Base-by-base conservation (phyloP, 1,140 invertebrate species). In the Aethina tumida region DNA sequence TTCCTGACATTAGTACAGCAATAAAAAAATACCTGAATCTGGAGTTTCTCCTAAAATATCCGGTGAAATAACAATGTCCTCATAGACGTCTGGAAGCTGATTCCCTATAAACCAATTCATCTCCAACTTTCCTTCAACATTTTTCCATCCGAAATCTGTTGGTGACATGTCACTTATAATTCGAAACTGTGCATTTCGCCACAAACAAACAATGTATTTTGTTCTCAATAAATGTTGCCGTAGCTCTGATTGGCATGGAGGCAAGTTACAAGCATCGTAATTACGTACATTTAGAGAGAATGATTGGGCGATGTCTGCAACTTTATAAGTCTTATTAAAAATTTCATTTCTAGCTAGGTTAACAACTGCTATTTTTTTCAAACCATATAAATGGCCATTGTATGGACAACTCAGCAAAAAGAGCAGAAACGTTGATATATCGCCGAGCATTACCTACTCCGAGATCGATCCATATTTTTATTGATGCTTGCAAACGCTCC, bases 41-140 rank as follows among this genome's bases (percentile, higher is more conserved):
- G 1, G 13, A 29, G 27, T 29, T 12, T 1, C 13, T 12, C 12
- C 27, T 4, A 39, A 22, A 39, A 39, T 39, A 13, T 31, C 17
- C 7, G 27, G 34, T 22, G 35, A 24, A 22, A 22, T 32, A 15
- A 47, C 43, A 30, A 52, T 30, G 46, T 56, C 50, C 43, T 55
- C 47, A 37, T 53, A 53, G 5, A 45, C 40, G 41, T 52, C 42
- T 36, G 52, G 50, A 34, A 55, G 36, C 45, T 55, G 55, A 36
- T 55, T 42, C 28, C 44, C 48, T 36, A 33, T 39, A 45, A 55
- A 55, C 52, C 53, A 56, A 32, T 27, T 44, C 38, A 54, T 47
- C 28, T 54, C 41, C 16, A 45, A 48, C 39, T 48, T 53, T 27
- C 35, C 50, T 20, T 53, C 41, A 7, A 47, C 40, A 43, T 45